Base-by-base conservation (phyloP, 1,140 invertebrate species). In the Calliopsis andreniformis region DNA sequence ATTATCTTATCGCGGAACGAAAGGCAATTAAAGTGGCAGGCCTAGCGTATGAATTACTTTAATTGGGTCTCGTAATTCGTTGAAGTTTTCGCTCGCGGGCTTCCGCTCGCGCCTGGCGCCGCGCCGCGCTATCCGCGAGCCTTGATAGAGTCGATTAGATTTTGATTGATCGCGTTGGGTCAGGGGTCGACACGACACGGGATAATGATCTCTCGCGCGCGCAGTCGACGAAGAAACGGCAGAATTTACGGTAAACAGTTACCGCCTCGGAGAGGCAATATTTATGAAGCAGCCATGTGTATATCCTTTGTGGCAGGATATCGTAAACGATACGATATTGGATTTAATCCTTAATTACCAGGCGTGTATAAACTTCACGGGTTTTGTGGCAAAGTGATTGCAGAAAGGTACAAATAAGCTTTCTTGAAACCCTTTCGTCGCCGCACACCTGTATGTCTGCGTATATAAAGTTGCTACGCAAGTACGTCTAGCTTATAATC, bases 41-140 rank as follows among this genome's bases (percentile, higher is more conserved):
- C 28, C 10, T 1, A 0, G 2, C 7, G 68, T 47, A 47, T 14
- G 68, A 61, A 70, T 71, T 28, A 71, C 28, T 71, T 73, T 73
- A 55, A 73, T 73, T 64, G 49, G 47, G 25, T 16, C 35, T 25
- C 14, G n/a, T 45, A 73, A 73, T 73, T 55, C 25, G 35, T 28
- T n/a, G 8, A 12, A 43, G n/a, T 55, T 43, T 43, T 53, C 23
- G n/a, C 56, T 42, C 16, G 14, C 32, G 10, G 10, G n/a, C 32
- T 10, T 1, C 1, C n/a, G 8, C 3, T 6, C 16, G n/a, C 32
- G 20, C 10, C 14, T 32, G 14, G 2, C n/a, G 23, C 6, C n/a
- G 18, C 32, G 28, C 23, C 5, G 47, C 64, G 28, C 35, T 18
- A 51, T 66, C 47, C 20, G 16, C 47, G 12, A 4, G 66, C 30